A percentile compares a stretch with the other conserved stretches of the same genome.
These are phyloP conservation scores for Tenthredo amoena DNA, from an alignment of 2,888 invertebrate species.

Conservation along the genomic window DNA sequence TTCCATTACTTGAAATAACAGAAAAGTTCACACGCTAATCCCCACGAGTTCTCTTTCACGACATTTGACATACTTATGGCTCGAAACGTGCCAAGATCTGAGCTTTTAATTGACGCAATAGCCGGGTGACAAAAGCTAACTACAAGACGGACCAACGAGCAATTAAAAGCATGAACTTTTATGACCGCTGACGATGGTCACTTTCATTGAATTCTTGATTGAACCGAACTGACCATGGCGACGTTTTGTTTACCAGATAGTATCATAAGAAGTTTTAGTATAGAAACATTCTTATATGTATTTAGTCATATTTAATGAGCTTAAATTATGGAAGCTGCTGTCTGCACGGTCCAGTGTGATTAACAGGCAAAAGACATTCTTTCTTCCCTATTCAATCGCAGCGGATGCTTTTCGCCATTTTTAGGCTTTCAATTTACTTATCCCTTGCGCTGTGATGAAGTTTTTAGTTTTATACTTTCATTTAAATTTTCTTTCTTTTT, in stretches of 20 bases:
- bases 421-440: constrained; percentile 8
- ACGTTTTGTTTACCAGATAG: neutral
- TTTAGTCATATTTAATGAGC: constrained; percentile 29
- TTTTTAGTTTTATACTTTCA: constrained; percentile 54
- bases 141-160: neutral
- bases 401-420: constrained; percentile 32
- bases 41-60: neutral
- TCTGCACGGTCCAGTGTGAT: constrained; percentile 49
- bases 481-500: neutral
- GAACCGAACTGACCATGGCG: neutral
- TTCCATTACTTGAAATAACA: neutral
- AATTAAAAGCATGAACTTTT: constrained; percentile 12
- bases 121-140: constrained; percentile 9
- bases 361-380: constrained; percentile 40
- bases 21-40: constrained; percentile 16
- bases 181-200: neutral
- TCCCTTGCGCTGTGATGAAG: constrained; percentile 58
- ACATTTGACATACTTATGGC: constrained; percentile 16
- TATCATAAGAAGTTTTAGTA: constrained; percentile 1
- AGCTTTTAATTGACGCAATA: constrained; percentile 11
- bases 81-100: neutral
- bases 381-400: constrained; percentile 41
- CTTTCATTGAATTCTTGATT: constrained; percentile 23
- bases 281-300: neutral
- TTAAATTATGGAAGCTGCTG: constrained; percentile 41